Evolutionary conservation across 2,797 vertebrate species (phyloP).

Genomic region (Allobates femoralis): DNA sequence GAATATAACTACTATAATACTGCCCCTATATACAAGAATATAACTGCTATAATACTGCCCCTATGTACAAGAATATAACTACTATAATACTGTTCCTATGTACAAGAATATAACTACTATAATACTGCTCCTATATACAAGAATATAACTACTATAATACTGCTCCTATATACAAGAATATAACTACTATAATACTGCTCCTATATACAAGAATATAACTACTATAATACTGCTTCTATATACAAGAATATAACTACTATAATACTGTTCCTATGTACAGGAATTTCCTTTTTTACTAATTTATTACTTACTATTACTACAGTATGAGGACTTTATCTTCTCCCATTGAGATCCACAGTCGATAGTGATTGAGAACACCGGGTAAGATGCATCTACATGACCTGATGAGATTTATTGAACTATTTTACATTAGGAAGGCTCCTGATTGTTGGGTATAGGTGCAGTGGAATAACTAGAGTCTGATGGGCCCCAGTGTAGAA

Average conservation of each 20-base stretch:
- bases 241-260: background rate
- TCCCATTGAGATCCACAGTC: too few species aligned
- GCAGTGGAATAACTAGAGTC: too few species aligned
- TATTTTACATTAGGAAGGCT: too few species aligned
- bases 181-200: background rate
- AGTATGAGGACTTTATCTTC: too few species aligned
- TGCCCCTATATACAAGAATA: conserved; percentile 10
- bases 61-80: background rate
- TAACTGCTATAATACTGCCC: conserved; percentile 1
- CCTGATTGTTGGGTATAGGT: too few species aligned
- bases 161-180: background rate
- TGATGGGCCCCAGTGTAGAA: too few species aligned
- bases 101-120: conserved; percentile 18
- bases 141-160: conserved; percentile 7
- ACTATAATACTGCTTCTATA: background rate
- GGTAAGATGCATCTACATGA: too few species aligned
- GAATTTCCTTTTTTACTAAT: background rate
- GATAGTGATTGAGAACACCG: too few species aligned
- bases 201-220: background rate
- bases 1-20: background rate
- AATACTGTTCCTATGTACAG: background rate
- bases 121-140: background rate
- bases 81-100: conserved; percentile 1
- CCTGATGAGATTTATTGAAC: too few species aligned
- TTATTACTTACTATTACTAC: background rate